Conservation (phyloP, 2,888 invertebrate genomes). For the Cryptosula pallasiana region DNA sequence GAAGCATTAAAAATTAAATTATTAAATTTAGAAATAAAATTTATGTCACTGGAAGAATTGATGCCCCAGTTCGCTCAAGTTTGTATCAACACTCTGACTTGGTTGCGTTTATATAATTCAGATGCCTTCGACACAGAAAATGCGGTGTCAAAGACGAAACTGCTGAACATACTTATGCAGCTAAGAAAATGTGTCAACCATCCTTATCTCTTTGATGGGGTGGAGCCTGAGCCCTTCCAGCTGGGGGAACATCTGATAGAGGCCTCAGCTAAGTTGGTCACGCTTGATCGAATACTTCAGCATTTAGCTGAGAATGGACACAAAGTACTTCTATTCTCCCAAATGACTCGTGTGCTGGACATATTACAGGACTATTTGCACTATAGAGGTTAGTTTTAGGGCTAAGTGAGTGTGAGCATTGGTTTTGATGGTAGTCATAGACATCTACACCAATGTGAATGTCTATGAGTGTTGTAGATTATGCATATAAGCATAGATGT, state of each 20-base stretch:
- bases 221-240: conserved; percentile 55
- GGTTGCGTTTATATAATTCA: conserved; percentile 28
- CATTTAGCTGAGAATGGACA: conserved; percentile 46
- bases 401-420: too few species aligned
- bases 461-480: too few species aligned
- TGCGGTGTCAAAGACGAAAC: conserved; percentile 30
- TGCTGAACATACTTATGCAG: conserved; percentile 53
- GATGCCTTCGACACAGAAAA: conserved; percentile 37
- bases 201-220: conserved; percentile 55
- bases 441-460: too few species aligned
- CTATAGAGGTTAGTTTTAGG: conserved; percentile 42
- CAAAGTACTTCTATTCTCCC: conserved; percentile 54
- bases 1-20: too few species aligned
- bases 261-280: conserved; percentile 51
- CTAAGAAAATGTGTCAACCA: conserved; percentile 54
- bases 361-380: conserved; percentile 54
- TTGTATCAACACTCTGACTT: not conserved
- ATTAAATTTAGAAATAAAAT: too few species aligned
- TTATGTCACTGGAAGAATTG: too few species aligned
- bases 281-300: conserved; percentile 50
- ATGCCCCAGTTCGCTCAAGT: too few species aligned
- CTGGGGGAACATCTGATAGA: conserved; percentile 55
- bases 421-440: too few species aligned
- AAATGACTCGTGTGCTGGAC: conserved; percentile 54
- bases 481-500: too few species aligned